Conservation (phyloP, 2,113 vertebrate species). For the Thunnus maccoyii region DNA sequence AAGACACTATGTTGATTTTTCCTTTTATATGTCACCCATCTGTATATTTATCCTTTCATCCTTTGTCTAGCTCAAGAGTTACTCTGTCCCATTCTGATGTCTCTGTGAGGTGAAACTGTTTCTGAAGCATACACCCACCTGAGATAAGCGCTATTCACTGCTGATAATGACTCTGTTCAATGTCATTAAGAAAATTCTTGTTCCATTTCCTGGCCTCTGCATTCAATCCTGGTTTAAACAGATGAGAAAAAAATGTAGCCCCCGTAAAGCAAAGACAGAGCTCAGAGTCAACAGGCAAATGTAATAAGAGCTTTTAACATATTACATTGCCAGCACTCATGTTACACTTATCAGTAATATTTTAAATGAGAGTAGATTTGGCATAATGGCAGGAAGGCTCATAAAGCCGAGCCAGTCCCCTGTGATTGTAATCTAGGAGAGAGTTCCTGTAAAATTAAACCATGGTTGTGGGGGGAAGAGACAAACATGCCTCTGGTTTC, state of each 20-base stretch:
- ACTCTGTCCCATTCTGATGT: constrained; percentile 16
- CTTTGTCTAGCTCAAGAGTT: background rate
- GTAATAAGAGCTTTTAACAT: constrained; percentile 77
- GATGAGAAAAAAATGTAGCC: too few species aligned
- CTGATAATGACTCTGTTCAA: constrained; percentile 23
- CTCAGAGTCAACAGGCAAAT: constrained; percentile 52
- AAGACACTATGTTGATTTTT: too few species aligned
- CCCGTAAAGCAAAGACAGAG: constrained; percentile 37
- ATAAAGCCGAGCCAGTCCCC: constrained; percentile 71
- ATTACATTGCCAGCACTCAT: constrained; percentile 72
- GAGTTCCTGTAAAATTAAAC: constrained; percentile 84
- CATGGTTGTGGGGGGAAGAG: constrained; percentile 44
- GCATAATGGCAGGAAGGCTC: constrained; percentile 75
- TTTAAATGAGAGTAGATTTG: constrained; percentile 76
- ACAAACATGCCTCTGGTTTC: constrained; percentile 67
- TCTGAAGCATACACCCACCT: constrained; percentile 28
- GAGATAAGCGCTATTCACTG: constrained; percentile 26
- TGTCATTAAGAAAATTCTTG: constrained; percentile 37
- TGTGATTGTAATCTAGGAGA: constrained; percentile 77
- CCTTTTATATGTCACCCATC: too few species aligned
- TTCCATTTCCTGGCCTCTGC: constrained; percentile 30
- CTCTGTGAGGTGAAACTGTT: constrained; percentile 43
- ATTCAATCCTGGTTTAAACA: background rate
- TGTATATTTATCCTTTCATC: background rate
- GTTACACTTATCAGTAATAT: constrained; percentile 81